These are phyloP conservation scores for Pycnonotus jocosus DNA, from an alignment of 2,113 vertebrate species.

Conservation along the genomic window DNA sequence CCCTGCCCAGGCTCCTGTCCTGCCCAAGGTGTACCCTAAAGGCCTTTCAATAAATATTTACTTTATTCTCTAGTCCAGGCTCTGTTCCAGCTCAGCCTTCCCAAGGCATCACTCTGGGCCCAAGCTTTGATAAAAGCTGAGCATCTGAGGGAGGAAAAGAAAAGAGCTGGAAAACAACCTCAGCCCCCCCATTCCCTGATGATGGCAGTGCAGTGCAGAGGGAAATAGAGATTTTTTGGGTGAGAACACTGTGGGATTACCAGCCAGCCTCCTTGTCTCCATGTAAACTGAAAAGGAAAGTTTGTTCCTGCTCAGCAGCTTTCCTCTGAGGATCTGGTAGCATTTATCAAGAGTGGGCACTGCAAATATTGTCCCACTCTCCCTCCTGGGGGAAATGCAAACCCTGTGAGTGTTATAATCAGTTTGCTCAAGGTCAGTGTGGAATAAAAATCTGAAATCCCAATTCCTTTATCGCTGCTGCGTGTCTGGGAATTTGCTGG, in stretches of 20 bases:
- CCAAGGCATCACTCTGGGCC: not conserved
- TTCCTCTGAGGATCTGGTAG: not conserved
- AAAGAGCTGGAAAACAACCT: not conserved
- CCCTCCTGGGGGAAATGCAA: not conserved
- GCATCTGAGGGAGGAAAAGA: not conserved
- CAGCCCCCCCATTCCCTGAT: not conserved
- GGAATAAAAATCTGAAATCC: conserved; percentile 14
- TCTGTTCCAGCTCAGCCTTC: not conserved
- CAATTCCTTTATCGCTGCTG: not conserved
- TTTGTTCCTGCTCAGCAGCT: not conserved
- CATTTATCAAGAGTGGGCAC: not conserved
- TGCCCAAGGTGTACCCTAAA: not conserved
- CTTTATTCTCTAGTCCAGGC: not conserved
- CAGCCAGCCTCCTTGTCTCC: not conserved
- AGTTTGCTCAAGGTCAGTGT: conserved; percentile 4
- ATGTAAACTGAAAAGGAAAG: not conserved
- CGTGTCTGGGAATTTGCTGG: not conserved
- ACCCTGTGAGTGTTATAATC: not conserved
- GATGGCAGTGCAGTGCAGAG: not conserved
- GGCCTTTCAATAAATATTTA: not conserved
- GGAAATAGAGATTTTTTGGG: not conserved
- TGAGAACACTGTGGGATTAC: not conserved
- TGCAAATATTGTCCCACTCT: not conserved
- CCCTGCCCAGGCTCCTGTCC: not conserved
- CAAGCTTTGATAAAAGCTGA: not conserved